These are phyloP conservation scores for Pangasius djambal DNA, from an alignment of 2,797 vertebrate species.

Conservation along the genomic window DNA sequence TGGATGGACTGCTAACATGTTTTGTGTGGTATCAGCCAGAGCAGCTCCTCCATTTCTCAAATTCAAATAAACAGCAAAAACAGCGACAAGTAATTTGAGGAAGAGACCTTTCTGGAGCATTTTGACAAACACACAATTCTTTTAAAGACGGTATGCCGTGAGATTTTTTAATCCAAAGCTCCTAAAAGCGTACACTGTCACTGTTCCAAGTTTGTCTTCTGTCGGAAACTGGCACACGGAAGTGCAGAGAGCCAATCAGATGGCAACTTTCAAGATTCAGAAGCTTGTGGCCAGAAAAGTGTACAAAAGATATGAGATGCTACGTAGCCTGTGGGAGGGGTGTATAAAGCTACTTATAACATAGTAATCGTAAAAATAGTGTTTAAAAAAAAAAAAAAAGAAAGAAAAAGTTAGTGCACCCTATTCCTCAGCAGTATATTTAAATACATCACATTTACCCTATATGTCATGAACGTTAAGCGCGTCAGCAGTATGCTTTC, in stretches of 20 bases:
- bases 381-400: no score
- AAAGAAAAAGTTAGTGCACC: not conserved
- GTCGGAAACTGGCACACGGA: not conserved
- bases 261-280: not conserved
- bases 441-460: not conserved
- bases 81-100: not conserved
- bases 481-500: not conserved
- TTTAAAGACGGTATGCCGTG: not conserved
- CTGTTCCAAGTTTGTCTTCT: not conserved
- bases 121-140: not conserved
- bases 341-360: no score
- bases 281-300: not conserved
- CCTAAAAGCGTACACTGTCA: not conserved
- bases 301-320: not conserved
- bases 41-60: not conserved
- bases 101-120: not conserved
- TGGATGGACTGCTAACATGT: slow-evolving; percentile 34
- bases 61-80: not conserved
- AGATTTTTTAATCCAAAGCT: not conserved
- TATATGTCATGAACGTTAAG: not conserved
- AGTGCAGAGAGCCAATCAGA: not conserved
- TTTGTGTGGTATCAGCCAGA: not conserved
- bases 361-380: no score
- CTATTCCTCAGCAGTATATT: not conserved
- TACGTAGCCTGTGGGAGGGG: not conserved